Evolutionary conservation across 2,888 invertebrate species (phyloP), one percentile per base, ranked within the genome.

Genomic region (Pinctada fucata): DNA sequence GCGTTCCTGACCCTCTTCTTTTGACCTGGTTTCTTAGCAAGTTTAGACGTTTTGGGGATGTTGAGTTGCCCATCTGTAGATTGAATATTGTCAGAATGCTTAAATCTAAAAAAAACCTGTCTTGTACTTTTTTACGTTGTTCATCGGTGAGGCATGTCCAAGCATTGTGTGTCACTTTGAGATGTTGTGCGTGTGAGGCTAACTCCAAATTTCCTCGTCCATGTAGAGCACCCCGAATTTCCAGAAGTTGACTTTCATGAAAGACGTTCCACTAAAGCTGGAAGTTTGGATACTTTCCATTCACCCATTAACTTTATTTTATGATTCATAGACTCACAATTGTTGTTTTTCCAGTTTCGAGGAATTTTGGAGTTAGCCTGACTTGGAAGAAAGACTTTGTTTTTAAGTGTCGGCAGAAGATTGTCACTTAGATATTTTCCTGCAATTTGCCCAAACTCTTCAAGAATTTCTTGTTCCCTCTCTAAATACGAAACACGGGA

Each of bases 271-370:
- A 78, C 51, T 47, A 78, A 49, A 49, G 67, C 69, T 45, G 78
- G 78, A 69, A 78, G 3, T 70, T 74, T 78, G 45, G 78, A 78
- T 31, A 74, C 70, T 72, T 72, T 78, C 78, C 74, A 78, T 3
- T 74, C 70, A 13, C 74, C 74, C 45, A 74, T 47, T 10, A 49
- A 13, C 70, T 78, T 78, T 5, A 78, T 72, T 74, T 68, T 78
- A 13, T 68, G 58, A 52, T 78, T 78, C 73, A 78, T 78, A 16
- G 58, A 66, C 50, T 79, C 71, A 16, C 75, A 65, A 50, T 69
- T 64, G 16, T 78, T 78, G 31, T 77, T 77, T 72, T 77, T 77
- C 77, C 77, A 77, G 65, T 51, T 45, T 0, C 47, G 73, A 8
- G 73, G 73, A 3, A 78, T 64, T 31, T 51, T 69, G 65, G 45